Evolutionary conservation across 2,797 vertebrate species (phyloP), one percentile per base, ranked within the genome.

Genomic region (Dendrocincla fuliginosa): DNA sequence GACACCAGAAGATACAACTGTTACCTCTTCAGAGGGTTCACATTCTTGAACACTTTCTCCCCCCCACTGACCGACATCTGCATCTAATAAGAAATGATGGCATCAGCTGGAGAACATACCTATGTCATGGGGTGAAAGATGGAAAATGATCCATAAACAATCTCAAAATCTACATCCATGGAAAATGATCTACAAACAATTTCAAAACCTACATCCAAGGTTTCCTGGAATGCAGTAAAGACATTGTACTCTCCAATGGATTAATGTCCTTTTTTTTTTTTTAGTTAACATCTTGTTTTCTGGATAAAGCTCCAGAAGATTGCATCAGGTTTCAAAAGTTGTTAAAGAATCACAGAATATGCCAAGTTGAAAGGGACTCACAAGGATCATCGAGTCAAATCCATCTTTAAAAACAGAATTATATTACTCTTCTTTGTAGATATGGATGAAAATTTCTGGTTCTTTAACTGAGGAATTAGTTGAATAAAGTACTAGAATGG

Each of bases 141-240:
- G 2, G 87, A 97, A 97, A 96, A 93, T 61, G 88, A 96, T 87
- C 57, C 60, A 89, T 75, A 89, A 94, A 94, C n/a, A 88, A 79
- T 69, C 73, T 80, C 91, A 95, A 94, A 27, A 49, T 49, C 47
- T 49, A 49, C 25, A 49, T 49, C 8, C 8, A 14, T 27, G 47
- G 25, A 25, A 49, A 49, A 49, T 49, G 47, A 49, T 49, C 47
- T 27, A 49, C 47, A 49, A 49, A 49, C 47, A 49, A 27, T 27
- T 50, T 50, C 49, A 50, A 50, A 96, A 53, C 57, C 52, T 84
- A 84, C 35, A 75, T 53, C 47, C 77, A 90, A 90, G 79, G 19
- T 83, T 89, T 83, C 60, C 28, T 57, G 80, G 77, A 96, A 96
- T 84, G 77, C 49, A 84, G 32, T 64, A 55, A 90, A 90, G 64